These are phyloP conservation scores for Diarsia dahlii DNA, from an alignment of 2,888 invertebrate genomes.

Conservation along the genomic window DNA sequence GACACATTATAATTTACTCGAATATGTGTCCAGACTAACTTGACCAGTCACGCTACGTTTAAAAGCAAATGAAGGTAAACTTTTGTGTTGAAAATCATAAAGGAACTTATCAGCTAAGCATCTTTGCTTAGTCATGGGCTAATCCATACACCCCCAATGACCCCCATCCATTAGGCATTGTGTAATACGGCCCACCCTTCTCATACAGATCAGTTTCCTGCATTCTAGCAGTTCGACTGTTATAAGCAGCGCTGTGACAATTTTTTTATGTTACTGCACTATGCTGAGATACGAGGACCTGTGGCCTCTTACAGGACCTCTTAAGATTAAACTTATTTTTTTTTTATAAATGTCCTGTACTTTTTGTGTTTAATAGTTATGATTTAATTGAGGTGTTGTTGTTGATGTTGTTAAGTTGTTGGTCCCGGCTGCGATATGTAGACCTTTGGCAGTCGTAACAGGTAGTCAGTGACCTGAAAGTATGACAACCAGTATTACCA, in stretches of 20 bases:
- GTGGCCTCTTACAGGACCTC: too few species aligned
- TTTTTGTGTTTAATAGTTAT: too few species aligned
- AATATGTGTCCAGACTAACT: not conserved
- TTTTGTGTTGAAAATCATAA: conserved; percentile 18
- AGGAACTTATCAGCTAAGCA: conserved; percentile 19
- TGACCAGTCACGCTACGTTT: conserved; percentile 30
- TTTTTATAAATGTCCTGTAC: too few species aligned
- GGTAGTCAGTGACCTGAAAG: too few species aligned
- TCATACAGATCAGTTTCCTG: not conserved
- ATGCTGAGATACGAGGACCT: too few species aligned
- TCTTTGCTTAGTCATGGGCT: conserved; percentile 5
- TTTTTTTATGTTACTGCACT: too few species aligned
- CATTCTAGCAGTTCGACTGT: not conserved
- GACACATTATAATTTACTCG: conserved; percentile 7
- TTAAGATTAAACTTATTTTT: too few species aligned
- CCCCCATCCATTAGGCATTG: not conserved
- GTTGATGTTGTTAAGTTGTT: too few species aligned
- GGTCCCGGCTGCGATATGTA: too few species aligned
- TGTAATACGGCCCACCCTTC: not conserved
- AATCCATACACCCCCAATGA: not conserved
- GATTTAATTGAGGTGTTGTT: too few species aligned
- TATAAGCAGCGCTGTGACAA: not conserved
- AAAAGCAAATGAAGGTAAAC: conserved; percentile 39
- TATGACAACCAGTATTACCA: too few species aligned
- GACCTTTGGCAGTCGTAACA: too few species aligned